phyloP scores from a whole-genome alignment of 2,888 invertebrate species.

The Agrochola macilenta region DNA sequence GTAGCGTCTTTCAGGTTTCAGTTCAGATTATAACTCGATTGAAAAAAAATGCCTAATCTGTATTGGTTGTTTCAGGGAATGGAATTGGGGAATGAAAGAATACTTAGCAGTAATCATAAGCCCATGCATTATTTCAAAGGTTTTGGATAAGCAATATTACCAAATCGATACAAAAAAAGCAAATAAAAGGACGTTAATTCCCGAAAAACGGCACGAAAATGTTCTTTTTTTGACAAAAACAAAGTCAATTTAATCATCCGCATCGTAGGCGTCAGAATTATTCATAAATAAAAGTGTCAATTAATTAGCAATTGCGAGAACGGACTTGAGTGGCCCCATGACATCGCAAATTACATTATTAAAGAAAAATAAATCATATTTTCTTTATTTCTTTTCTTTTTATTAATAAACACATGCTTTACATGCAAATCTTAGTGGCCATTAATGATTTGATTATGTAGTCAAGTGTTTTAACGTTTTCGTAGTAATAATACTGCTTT shows the following conservation, averaged over 20 bases:
- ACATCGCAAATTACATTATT: conserved; percentile 7
- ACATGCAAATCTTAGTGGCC: background rate
- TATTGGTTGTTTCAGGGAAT: background rate
- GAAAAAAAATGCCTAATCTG: background rate
- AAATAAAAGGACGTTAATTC: background rate
- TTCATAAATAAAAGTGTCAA: conserved; percentile 32
- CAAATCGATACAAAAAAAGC: background rate
- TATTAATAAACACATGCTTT: background rate
- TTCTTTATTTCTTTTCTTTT: background rate
- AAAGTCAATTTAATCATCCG: background rate
- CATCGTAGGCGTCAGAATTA: conserved; percentile 15
- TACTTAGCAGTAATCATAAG: background rate
- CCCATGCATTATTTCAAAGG: background rate
- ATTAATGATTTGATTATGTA: background rate
- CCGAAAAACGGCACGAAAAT: background rate
- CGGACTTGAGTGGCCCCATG: background rate
- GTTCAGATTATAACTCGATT: background rate
- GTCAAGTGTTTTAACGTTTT: background rate
- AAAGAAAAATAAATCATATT: background rate
- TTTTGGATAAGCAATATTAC: background rate
- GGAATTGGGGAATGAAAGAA: background rate
- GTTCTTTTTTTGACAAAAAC: background rate
- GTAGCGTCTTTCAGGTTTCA: background rate
- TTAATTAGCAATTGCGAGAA: conserved; percentile 8
- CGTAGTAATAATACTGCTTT: background rate